A percentile compares a stretch with the other conserved stretches of the same genome.
Conservation (phyloP, 2,113 vertebrate species). For the Tragelaphus imberbis region DNA sequence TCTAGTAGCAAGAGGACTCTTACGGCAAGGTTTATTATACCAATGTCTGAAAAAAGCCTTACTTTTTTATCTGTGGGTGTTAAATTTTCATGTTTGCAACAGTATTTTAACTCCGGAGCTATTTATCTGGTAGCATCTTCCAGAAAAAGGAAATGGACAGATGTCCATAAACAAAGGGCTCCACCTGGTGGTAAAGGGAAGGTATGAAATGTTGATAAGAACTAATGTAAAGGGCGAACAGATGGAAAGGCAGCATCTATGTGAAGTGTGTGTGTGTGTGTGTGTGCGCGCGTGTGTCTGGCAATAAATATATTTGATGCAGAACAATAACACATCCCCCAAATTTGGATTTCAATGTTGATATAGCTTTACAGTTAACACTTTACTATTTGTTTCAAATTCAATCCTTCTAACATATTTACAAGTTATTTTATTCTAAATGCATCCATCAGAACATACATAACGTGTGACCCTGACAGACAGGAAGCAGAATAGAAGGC, state of each 20-base stretch:
- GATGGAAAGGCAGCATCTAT: background rate
- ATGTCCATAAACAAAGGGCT: conserved; percentile 76
- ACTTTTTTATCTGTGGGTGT: conserved; percentile 72
- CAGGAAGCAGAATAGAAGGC: conserved; percentile 60
- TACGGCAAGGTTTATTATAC: conserved; percentile 76
- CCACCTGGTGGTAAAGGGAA: conserved; percentile 76
- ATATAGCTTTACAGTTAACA: conserved; percentile 49
- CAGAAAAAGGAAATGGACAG: conserved; percentile 63
- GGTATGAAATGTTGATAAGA: conserved; percentile 26
- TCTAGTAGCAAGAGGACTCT: conserved; percentile 76
- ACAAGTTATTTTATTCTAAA: conserved; percentile 75
- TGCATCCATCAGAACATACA: conserved; percentile 40
- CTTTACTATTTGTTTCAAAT: conserved; percentile 68
- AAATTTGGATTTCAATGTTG: conserved; percentile 61
- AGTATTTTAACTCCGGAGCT: conserved; percentile 60
- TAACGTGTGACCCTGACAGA: conserved; percentile 56
- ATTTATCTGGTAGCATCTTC: conserved; percentile 55
- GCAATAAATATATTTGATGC: conserved; percentile 15
- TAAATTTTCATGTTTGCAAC: conserved; percentile 69
- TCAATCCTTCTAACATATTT: conserved; percentile 66
- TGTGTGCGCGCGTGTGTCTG: background rate
- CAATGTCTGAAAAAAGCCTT: conserved; percentile 72
- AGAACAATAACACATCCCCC: conserved; percentile 62
- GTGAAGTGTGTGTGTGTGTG: background rate
- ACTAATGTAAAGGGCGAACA: background rate